A percentile compares a stretch with the other conserved stretches of the same genome.
Conservation (phyloP, 2,797 vertebrate species). For the Dipus sagitta region DNA sequence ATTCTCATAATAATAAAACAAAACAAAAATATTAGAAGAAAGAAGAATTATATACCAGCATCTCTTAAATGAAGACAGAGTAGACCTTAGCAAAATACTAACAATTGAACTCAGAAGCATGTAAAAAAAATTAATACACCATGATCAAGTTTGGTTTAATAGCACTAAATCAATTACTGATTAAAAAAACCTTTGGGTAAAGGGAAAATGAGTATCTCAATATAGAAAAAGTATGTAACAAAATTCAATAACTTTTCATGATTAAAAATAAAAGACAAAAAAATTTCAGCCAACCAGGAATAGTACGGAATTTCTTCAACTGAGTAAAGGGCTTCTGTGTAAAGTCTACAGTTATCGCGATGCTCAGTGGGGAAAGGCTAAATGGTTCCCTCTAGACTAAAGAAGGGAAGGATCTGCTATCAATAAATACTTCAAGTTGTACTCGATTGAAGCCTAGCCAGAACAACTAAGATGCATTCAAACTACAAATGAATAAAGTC, state of each 20-base stretch:
- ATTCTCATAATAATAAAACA: slow-evolving; percentile 40
- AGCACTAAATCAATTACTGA: slow-evolving; percentile 19
- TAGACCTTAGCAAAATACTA: slow-evolving; percentile 20
- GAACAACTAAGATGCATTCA: background rate
- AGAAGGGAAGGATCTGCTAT: background rate
- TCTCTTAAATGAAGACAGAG: background rate
- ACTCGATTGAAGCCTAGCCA: background rate
- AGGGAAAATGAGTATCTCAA: slow-evolving; percentile 32
- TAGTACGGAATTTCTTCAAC: background rate
- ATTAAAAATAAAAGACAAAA: background rate
- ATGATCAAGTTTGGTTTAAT: slow-evolving; percentile 3
- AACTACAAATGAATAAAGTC: background rate
- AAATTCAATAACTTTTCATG: slow-evolving; percentile 23
- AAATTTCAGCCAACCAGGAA: slow-evolving; percentile 10
- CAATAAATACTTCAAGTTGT: background rate
- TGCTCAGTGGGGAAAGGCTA: background rate
- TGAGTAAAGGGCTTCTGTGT: slow-evolving; percentile 25
- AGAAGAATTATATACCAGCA: slow-evolving; percentile 13
- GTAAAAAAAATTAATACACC: background rate
- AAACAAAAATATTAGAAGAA: slow-evolving; percentile 45
- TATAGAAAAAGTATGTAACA: background rate
- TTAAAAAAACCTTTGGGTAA: background rate
- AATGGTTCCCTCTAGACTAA: background rate
- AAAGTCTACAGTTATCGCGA: background rate
- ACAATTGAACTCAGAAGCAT: slow-evolving; percentile 1